Evolutionary conservation across 2,797 vertebrate species (phyloP), one percentile per base, ranked within the genome.

Genomic region (Sebastes vulpes): DNA sequence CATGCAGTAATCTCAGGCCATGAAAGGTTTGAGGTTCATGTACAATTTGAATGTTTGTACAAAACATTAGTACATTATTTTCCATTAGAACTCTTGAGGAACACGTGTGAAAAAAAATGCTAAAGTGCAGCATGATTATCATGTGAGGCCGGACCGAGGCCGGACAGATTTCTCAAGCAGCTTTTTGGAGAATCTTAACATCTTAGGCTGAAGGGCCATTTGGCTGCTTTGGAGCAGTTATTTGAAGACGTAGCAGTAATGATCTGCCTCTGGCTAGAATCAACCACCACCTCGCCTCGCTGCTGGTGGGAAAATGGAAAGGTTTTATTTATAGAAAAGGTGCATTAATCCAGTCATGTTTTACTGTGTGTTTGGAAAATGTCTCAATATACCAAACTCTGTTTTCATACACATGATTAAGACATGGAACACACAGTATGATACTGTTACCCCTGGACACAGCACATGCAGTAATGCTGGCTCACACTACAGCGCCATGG

Each of bases 171-270:
- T 32, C 46, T 75, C 50, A 70, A 72, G 54, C 23, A 57, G 25
- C 20, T 66, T 83, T 60, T 26, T 65, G 6, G 4, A 52, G 58
- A 75, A 42, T 48, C 26, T 31, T 10, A 31, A 46, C 31, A 68
- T 46, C 42, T 79, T n/a, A 57, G 21, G 29, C 69, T 25, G 50
- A 69, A 29, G 38, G 69, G 56, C 32, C 25, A 50, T 86, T 83
- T 72, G 65, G 60, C 68, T 88, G 59, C 67, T 88, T 84, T 75
- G 68, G 25, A 63, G 72, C 21, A 67, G 42, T 83, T 68, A 85
- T 68, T 72, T 75, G 74, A 78, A 83, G 72, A 75, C 85, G 52
- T 50, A 69, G 67, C 76, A 60, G 70, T 75, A 88, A 90, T 79
- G 64, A 84, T 58, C n/a, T 70, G 56, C 76, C 82, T 82, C 78